phyloP scores from a whole-genome alignment of 2,797 vertebrate genomes.

The Poeciliopsis turneri region DNA sequence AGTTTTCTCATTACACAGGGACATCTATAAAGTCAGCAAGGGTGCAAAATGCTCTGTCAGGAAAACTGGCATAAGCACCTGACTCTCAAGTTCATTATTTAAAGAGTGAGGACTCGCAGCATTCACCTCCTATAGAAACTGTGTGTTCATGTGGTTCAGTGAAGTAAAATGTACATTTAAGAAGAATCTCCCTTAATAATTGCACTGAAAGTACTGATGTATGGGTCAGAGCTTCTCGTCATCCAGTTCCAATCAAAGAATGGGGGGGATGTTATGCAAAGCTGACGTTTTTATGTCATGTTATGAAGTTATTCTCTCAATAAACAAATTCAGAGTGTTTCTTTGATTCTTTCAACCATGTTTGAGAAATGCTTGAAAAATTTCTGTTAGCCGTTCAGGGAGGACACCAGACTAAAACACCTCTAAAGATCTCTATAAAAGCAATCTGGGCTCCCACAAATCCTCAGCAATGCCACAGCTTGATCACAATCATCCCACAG shows the following conservation, averaged over 20 bases:
- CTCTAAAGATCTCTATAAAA: not conserved
- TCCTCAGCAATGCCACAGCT: not conserved
- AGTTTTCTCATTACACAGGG: conserved; percentile 39
- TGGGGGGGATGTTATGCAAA: no score
- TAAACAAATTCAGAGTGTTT: no score
- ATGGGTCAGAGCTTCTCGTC: no score
- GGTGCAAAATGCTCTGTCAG: conserved; percentile 29
- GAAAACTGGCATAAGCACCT: conserved; percentile 24
- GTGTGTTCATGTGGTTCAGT: not conserved
- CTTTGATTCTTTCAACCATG: no score
- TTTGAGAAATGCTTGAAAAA: no score
- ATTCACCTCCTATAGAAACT: not conserved
- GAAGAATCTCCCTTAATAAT: not conserved
- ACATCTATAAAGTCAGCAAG: conserved; percentile 32
- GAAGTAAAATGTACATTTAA: not conserved
- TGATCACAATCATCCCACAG: not conserved
- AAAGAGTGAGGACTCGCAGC: conserved; percentile 3
- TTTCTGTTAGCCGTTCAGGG: no score
- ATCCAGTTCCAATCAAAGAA: no score
- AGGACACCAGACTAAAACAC: not conserved
- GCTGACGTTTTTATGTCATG: no score
- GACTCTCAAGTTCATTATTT: conserved; percentile 13
- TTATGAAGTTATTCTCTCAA: no score
- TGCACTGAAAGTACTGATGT: no score
- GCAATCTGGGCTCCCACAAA: not conserved